These are phyloP conservation scores for Chitala chitala DNA, from an alignment of 2,113 vertebrate species.

Conservation along the genomic window DNA sequence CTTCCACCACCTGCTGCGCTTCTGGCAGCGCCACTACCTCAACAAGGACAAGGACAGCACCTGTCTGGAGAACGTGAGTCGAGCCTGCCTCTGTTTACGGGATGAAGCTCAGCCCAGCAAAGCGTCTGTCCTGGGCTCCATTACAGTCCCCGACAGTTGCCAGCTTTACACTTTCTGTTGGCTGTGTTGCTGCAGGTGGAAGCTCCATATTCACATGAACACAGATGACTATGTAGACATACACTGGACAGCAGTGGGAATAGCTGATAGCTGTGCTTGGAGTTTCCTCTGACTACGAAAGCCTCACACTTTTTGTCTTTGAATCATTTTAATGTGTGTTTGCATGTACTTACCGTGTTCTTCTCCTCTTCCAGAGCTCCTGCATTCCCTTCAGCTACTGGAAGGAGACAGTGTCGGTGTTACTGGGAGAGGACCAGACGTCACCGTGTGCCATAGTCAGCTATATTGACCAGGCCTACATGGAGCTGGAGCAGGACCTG, in stretches of 20 bases:
- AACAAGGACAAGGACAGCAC: constrained; percentile 98
- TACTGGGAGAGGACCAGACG: constrained; percentile 83
- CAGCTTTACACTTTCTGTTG: too few relatives aligned
- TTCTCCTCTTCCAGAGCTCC: constrained; percentile 72
- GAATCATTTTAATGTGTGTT: not conserved
- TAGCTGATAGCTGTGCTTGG: too few relatives aligned
- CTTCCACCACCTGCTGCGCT: constrained; percentile 89
- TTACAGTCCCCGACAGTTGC: too few relatives aligned
- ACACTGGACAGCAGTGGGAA: too few relatives aligned
- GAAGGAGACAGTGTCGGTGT: constrained; percentile 96
- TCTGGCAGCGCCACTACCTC: constrained; percentile 98
- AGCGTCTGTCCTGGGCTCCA: too few relatives aligned
- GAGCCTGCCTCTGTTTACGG: too few relatives aligned
- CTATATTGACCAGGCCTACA: constrained; percentile 95
- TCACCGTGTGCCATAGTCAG: constrained; percentile 88
- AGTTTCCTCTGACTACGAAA: too few relatives aligned
- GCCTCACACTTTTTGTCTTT: not conserved
- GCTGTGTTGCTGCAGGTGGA: too few relatives aligned
- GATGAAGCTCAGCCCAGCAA: not conserved
- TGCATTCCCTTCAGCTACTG: constrained; percentile 98
- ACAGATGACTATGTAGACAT: too few relatives aligned
- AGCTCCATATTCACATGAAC: too few relatives aligned
- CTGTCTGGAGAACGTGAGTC: constrained; percentile 91
- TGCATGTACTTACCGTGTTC: not conserved
- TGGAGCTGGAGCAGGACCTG: constrained; percentile 95